Evolutionary conservation across 2,888 invertebrate genomes (phyloP).

Genomic region (Theodoxus fluviatilis): DNA sequence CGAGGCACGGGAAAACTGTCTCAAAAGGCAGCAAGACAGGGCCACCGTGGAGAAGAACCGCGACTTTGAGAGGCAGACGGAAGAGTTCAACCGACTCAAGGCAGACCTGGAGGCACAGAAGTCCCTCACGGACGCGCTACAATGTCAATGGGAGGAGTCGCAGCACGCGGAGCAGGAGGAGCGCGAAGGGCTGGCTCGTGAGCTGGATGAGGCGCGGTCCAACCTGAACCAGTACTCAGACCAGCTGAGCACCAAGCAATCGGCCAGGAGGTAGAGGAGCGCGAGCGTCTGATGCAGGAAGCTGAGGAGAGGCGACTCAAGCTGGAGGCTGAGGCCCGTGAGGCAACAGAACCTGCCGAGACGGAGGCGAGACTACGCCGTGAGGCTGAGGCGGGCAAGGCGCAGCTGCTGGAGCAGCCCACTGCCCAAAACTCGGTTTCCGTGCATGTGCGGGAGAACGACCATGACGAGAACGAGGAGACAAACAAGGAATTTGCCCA

Average conservation of each 20-base stretch:
- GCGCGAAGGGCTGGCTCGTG: constrained; percentile 64
- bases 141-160: constrained; percentile 69
- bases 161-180: constrained; percentile 61
- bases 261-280: constrained; percentile 52
- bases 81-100: constrained; percentile 35
- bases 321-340: constrained; percentile 12
- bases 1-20: constrained; percentile 97
- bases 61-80: constrained; percentile 33
- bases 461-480: constrained; percentile 32
- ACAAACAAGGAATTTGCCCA: constrained; percentile 48
- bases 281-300: too few relatives aligned
- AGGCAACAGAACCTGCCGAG: constrained; percentile 19
- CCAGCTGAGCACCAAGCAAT: too few relatives aligned
- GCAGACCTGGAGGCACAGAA: constrained; percentile 43
- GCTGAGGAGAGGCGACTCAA: too few relatives aligned
- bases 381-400: too few relatives aligned
- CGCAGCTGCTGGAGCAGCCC: too few relatives aligned
- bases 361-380: too few relatives aligned
- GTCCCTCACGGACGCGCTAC: constrained; percentile 78
- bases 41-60: constrained; percentile 35
- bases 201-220: too few relatives aligned
- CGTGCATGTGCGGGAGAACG: constrained; percentile 28
- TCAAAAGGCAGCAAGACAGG: too few relatives aligned
- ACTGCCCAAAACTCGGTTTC: too few relatives aligned
- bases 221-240: too few relatives aligned